Evolutionary conservation across 2,113 vertebrate genomes (phyloP).

Genomic region (Misgurnus anguillicaudatus): DNA sequence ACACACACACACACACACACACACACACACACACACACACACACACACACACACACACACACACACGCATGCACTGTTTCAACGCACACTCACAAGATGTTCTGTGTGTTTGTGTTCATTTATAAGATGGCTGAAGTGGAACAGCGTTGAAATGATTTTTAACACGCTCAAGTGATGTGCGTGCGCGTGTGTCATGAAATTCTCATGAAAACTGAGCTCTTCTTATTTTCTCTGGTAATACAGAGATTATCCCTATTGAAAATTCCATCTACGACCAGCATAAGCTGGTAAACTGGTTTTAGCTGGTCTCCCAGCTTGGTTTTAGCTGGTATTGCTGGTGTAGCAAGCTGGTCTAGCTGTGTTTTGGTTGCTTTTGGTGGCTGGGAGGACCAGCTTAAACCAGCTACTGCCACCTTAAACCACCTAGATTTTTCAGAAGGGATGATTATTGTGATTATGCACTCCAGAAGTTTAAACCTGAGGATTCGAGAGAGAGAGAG

Average conservation of each 20-base stretch:
- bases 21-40: background rate
- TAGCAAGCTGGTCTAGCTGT: too few relatives aligned
- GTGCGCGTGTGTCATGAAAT: constrained; percentile 15
- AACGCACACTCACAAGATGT: background rate
- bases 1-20: constrained; percentile 14
- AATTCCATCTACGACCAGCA: too few relatives aligned
- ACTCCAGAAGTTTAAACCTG: constrained; percentile 57
- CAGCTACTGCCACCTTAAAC: too few relatives aligned
- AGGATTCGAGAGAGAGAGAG: constrained; percentile 7
- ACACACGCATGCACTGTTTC: background rate
- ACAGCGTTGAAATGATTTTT: background rate
- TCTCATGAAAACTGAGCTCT: background rate
- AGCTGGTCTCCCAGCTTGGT: too few relatives aligned
- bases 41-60: background rate
- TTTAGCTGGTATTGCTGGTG: too few relatives aligned
- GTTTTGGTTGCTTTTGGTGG: too few relatives aligned
- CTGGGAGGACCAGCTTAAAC: too few relatives aligned
- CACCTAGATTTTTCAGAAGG: too few relatives aligned
- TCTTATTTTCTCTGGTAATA: constrained; percentile 45
- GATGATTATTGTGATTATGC: too few relatives aligned
- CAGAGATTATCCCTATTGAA: too few relatives aligned
- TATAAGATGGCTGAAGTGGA: constrained; percentile 6
- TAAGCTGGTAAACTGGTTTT: too few relatives aligned
- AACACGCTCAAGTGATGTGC: constrained; percentile 10
- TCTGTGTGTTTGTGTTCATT: background rate